phyloP scores from a whole-genome alignment of 2,888 invertebrate genomes.

The Ctenicera cuprea region DNA sequence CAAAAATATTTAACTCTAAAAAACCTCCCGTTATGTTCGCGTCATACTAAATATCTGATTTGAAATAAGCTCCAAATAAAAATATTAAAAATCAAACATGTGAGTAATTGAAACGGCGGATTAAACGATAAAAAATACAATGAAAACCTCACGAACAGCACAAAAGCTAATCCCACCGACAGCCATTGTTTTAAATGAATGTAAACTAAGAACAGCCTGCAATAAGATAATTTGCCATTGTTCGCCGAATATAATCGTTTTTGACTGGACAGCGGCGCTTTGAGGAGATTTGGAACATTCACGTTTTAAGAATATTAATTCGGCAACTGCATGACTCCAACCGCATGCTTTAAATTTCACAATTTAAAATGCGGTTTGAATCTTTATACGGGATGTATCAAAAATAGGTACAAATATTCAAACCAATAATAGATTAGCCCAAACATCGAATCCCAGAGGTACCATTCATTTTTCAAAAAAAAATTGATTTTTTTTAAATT shows the following conservation, averaged over 20 bases:
- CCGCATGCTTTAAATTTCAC: not conserved
- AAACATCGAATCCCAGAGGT: too few species aligned
- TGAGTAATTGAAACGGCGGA: constrained; percentile 19
- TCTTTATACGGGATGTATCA: not conserved
- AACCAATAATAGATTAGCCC: too few species aligned
- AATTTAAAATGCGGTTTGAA: not conserved
- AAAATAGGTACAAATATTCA: too few species aligned
- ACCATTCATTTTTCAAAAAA: too few species aligned
- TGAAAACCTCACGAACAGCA: constrained; percentile 24
- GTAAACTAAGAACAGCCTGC: constrained; percentile 29
- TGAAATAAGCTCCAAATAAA: not conserved
- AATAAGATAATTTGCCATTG: constrained; percentile 41
- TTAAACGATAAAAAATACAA: constrained; percentile 29
- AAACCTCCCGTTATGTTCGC: too few species aligned
- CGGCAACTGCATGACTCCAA: not conserved
- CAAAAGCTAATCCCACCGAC: constrained; percentile 33
- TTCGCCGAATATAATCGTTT: constrained; percentile 38
- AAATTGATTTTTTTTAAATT: too few species aligned
- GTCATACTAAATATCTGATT: too few species aligned
- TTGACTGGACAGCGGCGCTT: constrained; percentile 40
- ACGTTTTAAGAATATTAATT: constrained; percentile 13
- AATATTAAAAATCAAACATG: not conserved
- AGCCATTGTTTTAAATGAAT: constrained; percentile 38
- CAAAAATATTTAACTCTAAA: too few species aligned
- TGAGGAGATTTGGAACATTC: constrained; percentile 27